A percentile compares a stretch with the other conserved stretches of the same genome.
Evolutionary conservation across 2,797 vertebrate species (phyloP).

Genomic region (Ctenochaetus hawaiiensis): DNA sequence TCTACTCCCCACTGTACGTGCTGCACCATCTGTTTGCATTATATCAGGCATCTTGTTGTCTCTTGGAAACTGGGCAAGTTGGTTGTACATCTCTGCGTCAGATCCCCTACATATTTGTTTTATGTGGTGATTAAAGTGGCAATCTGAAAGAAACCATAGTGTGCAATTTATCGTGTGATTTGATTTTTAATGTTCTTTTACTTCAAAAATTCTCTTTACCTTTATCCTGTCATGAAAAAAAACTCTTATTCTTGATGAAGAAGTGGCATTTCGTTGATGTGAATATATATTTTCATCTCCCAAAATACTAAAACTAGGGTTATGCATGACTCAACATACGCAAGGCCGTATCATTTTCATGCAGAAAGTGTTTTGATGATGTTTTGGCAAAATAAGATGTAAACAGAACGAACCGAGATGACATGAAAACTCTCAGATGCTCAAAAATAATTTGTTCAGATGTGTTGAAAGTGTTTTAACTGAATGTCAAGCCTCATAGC

Average conservation of each 20-base stretch:
- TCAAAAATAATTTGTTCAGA: slow-evolving; percentile 46
- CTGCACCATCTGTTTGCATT: slow-evolving; percentile 59
- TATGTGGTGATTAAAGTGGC: slow-evolving; percentile 18
- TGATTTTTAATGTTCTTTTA: background rate
- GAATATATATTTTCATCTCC: background rate
- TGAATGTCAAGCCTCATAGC: slow-evolving; percentile 51
- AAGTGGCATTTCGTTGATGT: background rate
- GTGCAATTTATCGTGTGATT: background rate
- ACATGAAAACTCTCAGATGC: slow-evolving; percentile 29
- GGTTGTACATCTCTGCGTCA: slow-evolving; percentile 14
- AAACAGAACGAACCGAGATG: slow-evolving; percentile 27
- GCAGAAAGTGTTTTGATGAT: background rate
- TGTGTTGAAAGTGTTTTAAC: slow-evolving; percentile 49
- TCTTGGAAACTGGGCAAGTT: slow-evolving; percentile 23
- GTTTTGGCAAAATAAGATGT: slow-evolving; percentile 15
- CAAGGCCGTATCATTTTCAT: background rate
- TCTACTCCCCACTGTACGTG: slow-evolving; percentile 25
- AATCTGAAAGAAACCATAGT: slow-evolving; percentile 20
- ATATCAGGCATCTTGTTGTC: slow-evolving; percentile 34
- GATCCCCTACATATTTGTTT: slow-evolving; percentile 27
- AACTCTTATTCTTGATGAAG: background rate
- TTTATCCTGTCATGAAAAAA: slow-evolving; percentile 24
- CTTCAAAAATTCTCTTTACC: background rate
- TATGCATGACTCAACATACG: background rate
- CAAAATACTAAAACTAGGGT: background rate